Conservation (phyloP, 2,113 vertebrate species). For the Microcebus jonahi region DNA sequence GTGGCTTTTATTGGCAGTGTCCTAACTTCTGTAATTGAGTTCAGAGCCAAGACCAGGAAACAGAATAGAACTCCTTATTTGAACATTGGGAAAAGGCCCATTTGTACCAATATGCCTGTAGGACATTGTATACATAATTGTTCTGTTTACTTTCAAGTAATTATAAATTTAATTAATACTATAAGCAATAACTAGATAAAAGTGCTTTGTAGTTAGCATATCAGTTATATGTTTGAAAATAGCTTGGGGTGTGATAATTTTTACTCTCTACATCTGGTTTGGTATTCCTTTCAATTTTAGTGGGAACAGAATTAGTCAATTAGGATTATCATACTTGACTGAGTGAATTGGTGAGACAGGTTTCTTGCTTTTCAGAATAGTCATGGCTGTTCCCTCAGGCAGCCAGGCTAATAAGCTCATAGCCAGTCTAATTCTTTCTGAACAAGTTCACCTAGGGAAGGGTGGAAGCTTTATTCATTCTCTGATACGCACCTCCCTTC, state of each 20-base stretch:
- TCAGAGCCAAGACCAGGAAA: background rate
- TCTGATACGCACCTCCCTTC: background rate
- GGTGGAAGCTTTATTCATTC: background rate
- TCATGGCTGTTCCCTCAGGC: background rate
- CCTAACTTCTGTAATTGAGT: background rate
- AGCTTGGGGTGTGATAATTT: background rate
- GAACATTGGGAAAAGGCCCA: background rate
- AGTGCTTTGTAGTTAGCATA: background rate
- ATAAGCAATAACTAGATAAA: conserved; percentile 17
- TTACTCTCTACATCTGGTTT: background rate
- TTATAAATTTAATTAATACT: background rate
- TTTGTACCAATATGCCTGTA: background rate
- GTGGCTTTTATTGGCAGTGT: background rate
- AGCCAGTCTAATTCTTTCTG: background rate
- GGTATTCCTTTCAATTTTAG: background rate
- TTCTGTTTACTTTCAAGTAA: background rate
- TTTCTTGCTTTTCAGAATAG: background rate
- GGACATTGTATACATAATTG: background rate
- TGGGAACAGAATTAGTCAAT: background rate
- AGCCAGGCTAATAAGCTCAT: background rate
- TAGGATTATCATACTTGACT: background rate
- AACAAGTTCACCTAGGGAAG: background rate
- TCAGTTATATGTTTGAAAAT: background rate
- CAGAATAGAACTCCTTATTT: background rate
- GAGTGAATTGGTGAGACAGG: too few relatives aligned